phyloP scores from a whole-genome alignment of 2,888 invertebrate genomes.

The Brachylomia viminalis region DNA sequence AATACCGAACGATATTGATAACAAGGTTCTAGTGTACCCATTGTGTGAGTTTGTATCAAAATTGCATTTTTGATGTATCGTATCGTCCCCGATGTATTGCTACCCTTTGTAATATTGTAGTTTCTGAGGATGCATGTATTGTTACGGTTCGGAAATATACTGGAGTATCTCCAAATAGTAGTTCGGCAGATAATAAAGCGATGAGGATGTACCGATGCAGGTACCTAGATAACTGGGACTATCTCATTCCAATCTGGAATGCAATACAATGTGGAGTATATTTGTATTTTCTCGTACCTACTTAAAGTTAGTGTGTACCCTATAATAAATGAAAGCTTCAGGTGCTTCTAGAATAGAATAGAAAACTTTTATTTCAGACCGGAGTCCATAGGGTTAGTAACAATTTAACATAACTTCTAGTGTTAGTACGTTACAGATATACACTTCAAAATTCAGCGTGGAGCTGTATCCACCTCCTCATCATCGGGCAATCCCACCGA shows the following conservation, averaged over 20 bases:
- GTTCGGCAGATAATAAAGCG: constrained; percentile 25
- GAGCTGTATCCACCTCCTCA: no score
- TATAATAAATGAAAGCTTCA: neutral
- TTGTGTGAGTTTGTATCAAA: constrained; percentile 64
- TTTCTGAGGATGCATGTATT: constrained; percentile 53
- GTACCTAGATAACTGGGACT: constrained; percentile 10
- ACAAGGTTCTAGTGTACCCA: constrained; percentile 58
- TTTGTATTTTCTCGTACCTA: constrained; percentile 2
- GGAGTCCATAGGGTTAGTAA: no score
- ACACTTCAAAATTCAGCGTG: no score
- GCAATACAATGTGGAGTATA: constrained; percentile 14
- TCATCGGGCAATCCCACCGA: no score
- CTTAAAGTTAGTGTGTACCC: no score
- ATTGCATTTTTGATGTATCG: constrained; percentile 70
- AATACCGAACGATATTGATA: constrained; percentile 59
- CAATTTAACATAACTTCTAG: no score
- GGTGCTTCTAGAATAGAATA: no score
- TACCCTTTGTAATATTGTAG: constrained; percentile 46
- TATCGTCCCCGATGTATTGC: constrained; percentile 36
- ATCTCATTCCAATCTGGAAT: constrained; percentile 23
- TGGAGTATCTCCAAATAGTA: constrained; percentile 20
- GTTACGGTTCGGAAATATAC: constrained; percentile 39
- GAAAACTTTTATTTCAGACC: no score
- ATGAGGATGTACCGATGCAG: neutral
- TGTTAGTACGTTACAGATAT: no score